phyloP scores from a whole-genome alignment of 2,113 vertebrate genomes.

The Ascaphus truei region DNA sequence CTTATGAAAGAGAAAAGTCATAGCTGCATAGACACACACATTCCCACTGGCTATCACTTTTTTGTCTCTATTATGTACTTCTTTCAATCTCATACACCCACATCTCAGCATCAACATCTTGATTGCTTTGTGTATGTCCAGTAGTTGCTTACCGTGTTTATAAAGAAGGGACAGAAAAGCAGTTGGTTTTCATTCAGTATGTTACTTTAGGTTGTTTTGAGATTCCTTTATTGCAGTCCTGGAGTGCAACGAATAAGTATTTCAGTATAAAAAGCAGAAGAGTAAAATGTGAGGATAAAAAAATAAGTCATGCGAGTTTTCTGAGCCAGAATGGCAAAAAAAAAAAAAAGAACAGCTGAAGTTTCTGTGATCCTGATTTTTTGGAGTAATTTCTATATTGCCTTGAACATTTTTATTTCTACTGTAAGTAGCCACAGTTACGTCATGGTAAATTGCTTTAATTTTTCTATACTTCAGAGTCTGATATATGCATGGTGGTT shows the following conservation, averaged over 20 bases:
- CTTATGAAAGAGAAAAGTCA: slow-evolving; percentile 11
- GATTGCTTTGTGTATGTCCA: slow-evolving; percentile 32
- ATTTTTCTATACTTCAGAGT: no score
- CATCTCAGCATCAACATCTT: slow-evolving; percentile 21
- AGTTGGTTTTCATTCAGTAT: slow-evolving; percentile 14
- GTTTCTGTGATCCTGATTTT: no score
- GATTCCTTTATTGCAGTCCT: neutral
- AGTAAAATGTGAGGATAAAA: no score
- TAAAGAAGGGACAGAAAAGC: neutral
- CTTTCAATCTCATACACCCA: slow-evolving; percentile 36
- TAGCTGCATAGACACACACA: slow-evolving; percentile 12
- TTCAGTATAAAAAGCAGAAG: neutral
- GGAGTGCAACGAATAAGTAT: neutral
- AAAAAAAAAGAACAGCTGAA: no score
- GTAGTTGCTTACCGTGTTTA: no score
- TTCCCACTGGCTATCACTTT: slow-evolving; percentile 27
- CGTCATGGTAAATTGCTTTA: no score
- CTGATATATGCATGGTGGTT: no score
- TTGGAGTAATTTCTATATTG: no score
- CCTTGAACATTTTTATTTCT: no score
- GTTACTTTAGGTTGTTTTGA: neutral
- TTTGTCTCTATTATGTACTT: slow-evolving; percentile 15
- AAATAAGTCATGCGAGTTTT: no score
- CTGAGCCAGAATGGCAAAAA: no score
- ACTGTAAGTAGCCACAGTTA: no score